These are phyloP conservation scores for Trimorus sp. DNA, from an alignment of 2,888 invertebrate genomes.

Conservation along the genomic window DNA sequence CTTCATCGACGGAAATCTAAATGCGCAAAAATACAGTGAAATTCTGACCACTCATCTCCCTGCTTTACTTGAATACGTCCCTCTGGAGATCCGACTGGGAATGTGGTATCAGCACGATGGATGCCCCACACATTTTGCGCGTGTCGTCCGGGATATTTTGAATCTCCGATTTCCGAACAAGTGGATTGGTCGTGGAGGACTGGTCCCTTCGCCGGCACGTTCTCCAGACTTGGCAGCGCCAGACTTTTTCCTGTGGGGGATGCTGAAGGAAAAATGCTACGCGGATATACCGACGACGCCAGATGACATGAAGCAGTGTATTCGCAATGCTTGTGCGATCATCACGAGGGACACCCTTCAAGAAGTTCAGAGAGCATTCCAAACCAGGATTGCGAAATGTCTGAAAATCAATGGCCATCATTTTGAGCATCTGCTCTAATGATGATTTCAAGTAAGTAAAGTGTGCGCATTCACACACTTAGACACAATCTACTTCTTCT, in stretches of 20 bases:
- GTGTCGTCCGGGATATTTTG: not conserved
- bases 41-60: not conserved
- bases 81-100: not conserved
- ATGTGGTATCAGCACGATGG: constrained; percentile 11
- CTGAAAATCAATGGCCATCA: constrained; percentile 19
- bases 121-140: constrained; percentile 19
- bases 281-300: constrained; percentile 15
- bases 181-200: constrained; percentile 26
- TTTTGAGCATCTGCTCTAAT: constrained; percentile 20
- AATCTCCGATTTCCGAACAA: constrained; percentile 14
- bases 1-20: constrained; percentile 17
- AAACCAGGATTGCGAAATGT: not conserved
- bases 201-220: constrained; percentile 24
- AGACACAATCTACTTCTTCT: constrained; percentile 3
- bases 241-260: constrained; percentile 33
- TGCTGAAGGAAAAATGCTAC: constrained; percentile 14
- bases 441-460: constrained; percentile 11
- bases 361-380: constrained; percentile 1
- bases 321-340: constrained; percentile 13
- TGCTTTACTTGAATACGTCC: constrained; percentile 8
- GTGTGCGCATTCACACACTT: not conserved
- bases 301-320: constrained; percentile 12
- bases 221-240: constrained; percentile 36
- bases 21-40: not conserved
- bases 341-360: constrained; percentile 1